Evolutionary conservation across 2,113 vertebrate species (phyloP).

Genomic region (Aleadryas rufinucha): DNA sequence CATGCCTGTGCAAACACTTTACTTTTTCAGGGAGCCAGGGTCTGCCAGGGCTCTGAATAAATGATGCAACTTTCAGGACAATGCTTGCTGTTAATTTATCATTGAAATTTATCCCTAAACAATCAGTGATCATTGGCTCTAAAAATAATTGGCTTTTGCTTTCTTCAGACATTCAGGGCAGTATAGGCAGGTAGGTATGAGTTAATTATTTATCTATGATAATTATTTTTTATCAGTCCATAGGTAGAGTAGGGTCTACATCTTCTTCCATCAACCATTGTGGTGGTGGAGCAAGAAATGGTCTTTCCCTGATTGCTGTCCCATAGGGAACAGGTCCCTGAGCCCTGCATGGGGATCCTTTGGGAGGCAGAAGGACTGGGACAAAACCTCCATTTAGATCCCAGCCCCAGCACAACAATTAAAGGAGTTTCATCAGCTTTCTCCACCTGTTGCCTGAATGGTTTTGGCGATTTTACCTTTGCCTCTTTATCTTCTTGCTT

Average conservation of each 20-base stretch:
- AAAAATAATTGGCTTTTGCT: background rate
- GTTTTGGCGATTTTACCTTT: background rate
- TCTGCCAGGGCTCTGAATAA: background rate
- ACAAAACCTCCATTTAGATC: background rate
- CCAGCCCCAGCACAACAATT: background rate
- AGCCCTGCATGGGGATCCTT: background rate
- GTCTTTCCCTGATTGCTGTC: background rate
- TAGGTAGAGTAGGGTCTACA: background rate
- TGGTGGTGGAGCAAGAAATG: background rate
- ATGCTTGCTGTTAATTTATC: background rate
- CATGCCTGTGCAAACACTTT: background rate
- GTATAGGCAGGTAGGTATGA: background rate
- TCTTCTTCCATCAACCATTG: background rate
- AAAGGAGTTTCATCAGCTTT: background rate
- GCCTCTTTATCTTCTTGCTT: background rate
- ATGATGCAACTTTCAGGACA: background rate
- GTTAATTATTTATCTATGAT: background rate
- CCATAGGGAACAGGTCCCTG: background rate
- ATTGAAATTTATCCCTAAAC: background rate
- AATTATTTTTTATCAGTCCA: background rate
- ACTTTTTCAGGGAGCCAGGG: background rate
- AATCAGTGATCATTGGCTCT: background rate
- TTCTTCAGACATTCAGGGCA: background rate
- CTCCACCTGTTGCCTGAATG: background rate
- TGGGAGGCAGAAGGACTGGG: background rate